These are phyloP conservation scores for Crocallis elinguaria DNA, from an alignment of 2,888 invertebrate species.

Conservation along the genomic window DNA sequence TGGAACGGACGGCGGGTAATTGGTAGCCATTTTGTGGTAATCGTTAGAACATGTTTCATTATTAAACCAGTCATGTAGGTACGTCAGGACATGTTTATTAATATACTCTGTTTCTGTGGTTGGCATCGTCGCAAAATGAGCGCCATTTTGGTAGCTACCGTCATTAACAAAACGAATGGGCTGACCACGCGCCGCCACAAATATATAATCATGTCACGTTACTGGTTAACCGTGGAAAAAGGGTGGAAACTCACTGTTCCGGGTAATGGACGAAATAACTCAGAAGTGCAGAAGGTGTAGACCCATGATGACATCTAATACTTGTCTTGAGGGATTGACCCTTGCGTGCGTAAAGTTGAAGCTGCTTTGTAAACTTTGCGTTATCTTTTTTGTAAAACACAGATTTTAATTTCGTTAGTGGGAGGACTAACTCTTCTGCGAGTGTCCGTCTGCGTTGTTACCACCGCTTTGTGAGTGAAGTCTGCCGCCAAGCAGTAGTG, in stretches of 20 bases:
- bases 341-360: too few species aligned
- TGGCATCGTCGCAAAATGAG: not conserved
- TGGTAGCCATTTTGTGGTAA: not conserved
- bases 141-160: not conserved
- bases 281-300: too few species aligned
- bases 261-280: too few species aligned
- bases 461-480: too few species aligned
- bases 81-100: not conserved
- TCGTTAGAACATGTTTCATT: not conserved
- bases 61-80: not conserved
- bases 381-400: too few species aligned
- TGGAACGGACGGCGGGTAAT: not conserved
- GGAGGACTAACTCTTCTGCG: too few species aligned
- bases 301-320: too few species aligned
- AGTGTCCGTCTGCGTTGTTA: too few species aligned
- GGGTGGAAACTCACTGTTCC: not conserved
- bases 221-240: not conserved
- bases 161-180: not conserved
- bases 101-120: not conserved
- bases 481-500: too few species aligned
- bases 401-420: too few species aligned
- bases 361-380: too few species aligned
- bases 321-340: not conserved
- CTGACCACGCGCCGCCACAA: conserved; percentile 1
- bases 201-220: conserved; percentile 1